Base-by-base conservation (phyloP, 2,888 invertebrate species). In the Zaprionus lineosus region DNA sequence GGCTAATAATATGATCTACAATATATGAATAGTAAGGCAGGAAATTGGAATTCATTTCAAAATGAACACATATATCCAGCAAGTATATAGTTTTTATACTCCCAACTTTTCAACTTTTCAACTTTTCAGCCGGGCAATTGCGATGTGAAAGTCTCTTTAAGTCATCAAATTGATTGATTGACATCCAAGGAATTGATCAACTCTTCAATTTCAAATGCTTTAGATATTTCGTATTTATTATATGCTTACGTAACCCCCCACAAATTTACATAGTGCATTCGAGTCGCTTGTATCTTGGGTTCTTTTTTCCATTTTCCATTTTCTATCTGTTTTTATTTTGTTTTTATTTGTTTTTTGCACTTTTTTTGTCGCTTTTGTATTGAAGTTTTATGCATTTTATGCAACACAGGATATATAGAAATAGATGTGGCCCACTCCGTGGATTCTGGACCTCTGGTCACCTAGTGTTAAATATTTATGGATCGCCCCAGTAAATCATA, bases 171-270 rank as follows among this genome's bases (percentile, higher is more conserved):
- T n/a, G n/a, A n/a, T n/a, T n/a, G n/a, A n/a, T n/a, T n/a, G n/a
- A n/a, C n/a, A n/a, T n/a, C n/a, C n/a, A n/a, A n/a, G n/a, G n/a
- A n/a, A n/a, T n/a, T n/a, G n/a, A n/a, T n/a, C n/a, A 9, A 6
- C 4, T 29, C 3, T 33, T 2, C 8, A 44, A 9, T 12, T 9
- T 26, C 29, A 43, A 40, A 46, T 53, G 46, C 19, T 51, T 55
- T 11, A 53, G 11, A 65, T 47, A 76, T 76, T 70, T 56, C 56
- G 69, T 76, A 78, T 78, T 73, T 70, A 81, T 74, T 33, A 74
- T 61, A 84, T 77, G 66, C 70, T 84, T 59, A 84, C 82, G 84
- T 77, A 78, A 78, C 53, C 1, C 8, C 33, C 11, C 8, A 14
- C 14, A 11, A 5, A 74, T 74, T 67, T 67, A 56, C 83, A 83